These are phyloP conservation scores for Coptotermes formosanus DNA, from an alignment of 1,140 invertebrate species.

Conservation along the genomic window DNA sequence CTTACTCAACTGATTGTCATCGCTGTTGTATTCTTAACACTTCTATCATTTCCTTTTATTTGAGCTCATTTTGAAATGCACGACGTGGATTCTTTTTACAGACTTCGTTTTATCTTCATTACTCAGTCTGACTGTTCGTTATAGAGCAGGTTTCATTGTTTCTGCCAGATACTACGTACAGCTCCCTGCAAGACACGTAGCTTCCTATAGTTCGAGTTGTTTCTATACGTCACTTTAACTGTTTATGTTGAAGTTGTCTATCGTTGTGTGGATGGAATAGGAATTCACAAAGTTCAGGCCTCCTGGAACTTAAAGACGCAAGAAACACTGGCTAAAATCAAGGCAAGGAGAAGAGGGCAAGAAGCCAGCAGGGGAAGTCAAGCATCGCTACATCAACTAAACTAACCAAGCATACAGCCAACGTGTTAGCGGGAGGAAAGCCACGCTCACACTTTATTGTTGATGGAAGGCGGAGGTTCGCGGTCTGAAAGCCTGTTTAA, in stretches of 20 bases:
- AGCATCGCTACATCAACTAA: not conserved
- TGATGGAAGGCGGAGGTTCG: not conserved
- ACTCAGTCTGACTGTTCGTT: too few relatives aligned
- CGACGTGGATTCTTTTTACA: too few relatives aligned
- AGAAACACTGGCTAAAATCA: not conserved
- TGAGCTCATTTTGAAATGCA: too few relatives aligned
- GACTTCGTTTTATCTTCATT: too few relatives aligned
- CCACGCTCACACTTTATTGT: conserved; percentile 10
- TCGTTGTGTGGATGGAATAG: not conserved
- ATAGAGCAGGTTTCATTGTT: too few relatives aligned
- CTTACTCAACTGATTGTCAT: too few relatives aligned
- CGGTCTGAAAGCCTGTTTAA: not conserved
- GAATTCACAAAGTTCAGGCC: not conserved
- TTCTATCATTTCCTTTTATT: too few relatives aligned
- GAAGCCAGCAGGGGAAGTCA: not conserved
- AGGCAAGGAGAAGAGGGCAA: not conserved
- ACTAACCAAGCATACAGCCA: not conserved
- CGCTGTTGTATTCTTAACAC: too few relatives aligned
- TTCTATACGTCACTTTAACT: not conserved
- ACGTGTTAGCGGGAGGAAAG: not conserved
- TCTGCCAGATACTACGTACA: too few relatives aligned
- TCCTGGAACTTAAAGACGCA: not conserved
- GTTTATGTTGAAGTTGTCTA: not conserved
- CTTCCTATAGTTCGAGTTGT: not conserved
- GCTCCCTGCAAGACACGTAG: not conserved